Evolutionary conservation across 1,140 invertebrate genomes (phyloP), one percentile per base, ranked within the genome.

Genomic region (Ridgeia piscesae): DNA sequence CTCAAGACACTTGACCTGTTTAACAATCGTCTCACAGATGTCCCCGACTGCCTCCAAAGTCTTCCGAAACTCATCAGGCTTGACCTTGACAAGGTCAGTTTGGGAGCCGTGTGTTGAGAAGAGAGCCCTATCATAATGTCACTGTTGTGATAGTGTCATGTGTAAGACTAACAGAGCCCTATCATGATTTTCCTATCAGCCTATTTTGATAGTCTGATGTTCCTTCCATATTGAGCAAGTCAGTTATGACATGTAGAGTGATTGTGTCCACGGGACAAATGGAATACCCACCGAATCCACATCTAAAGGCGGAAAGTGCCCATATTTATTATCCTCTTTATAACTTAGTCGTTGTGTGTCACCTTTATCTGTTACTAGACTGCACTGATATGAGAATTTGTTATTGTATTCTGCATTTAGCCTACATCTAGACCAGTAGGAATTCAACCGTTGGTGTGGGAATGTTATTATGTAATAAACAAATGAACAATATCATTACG

Each of bases 1-100:
- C 92, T 95, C 77, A 94, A 94, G 93, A 93, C 93, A 8, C 92
- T 95, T 42, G 95, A 95, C 92, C 91, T 95, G 42, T 95, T 94
- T 91, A 94, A 95, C 92, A 95, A 95, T 92, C 93, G 88, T 90
- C 91, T 95, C 27, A 94, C 93, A 27, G 94, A 94, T 91, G 93
- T 95, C 0, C 95, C 95, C 1, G 31, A 35, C 34, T 94, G 93
- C 48, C 92, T 95, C 34, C 90, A 91, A 14, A 89, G 90, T 6
- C 93, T 95, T 1, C 94, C 35, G 27, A 93, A 95, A 17, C 93
- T 95, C 27, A 93, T 94, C 31, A 91, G 94, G 33, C 91, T 95
- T 34, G 94, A 95, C 92, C 50, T 95, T 34, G 93, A 94, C 88
- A 94, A 94, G 93, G 94, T 95, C 93, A 92, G 93, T 93, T 35